Percentiles rank a stretch among this genome's conserved stretches.
Conservation (phyloP, 1,140 invertebrate species). For the Cotesia chilonis region DNA sequence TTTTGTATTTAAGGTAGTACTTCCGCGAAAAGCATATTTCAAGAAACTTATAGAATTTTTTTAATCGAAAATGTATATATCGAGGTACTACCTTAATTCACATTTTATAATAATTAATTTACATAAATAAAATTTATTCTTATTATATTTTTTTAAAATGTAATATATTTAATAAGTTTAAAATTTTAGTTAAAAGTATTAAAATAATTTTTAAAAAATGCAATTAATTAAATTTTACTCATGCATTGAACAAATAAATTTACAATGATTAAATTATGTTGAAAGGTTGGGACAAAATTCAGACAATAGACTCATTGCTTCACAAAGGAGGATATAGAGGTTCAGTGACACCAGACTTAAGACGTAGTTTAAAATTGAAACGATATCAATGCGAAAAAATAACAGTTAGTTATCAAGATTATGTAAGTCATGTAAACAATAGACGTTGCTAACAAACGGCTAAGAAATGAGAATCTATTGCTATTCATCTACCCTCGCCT, state of each 20-base stretch:
- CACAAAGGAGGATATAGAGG: conserved; percentile 97
- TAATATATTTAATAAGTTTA: too few species aligned
- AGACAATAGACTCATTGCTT: conserved; percentile 97
- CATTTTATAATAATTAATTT: too few species aligned
- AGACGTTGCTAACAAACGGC: conserved; percentile 70
- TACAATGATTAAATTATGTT: conserved; percentile 32
- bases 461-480: conserved; percentile 51
- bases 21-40: too few species aligned
- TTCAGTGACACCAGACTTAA: conserved; percentile 85
- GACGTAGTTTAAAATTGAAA: conserved; percentile 90
- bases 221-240: background rate
- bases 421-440: conserved; percentile 72
- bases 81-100: too few species aligned
- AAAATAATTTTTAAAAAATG: too few species aligned
- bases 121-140: too few species aligned
- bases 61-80: too few species aligned
- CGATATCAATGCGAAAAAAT: conserved; percentile 93
- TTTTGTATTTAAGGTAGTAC: background rate
- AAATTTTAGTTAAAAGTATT: too few species aligned
- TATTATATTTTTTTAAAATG: too few species aligned
- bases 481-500: conserved; percentile 41
- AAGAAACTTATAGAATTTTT: too few species aligned
- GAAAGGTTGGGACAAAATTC: conserved; percentile 93
- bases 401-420: conserved; percentile 84
- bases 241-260: background rate